Conservation (phyloP, 2,113 vertebrate species). For the Andinoacara biseriatus region DNA sequence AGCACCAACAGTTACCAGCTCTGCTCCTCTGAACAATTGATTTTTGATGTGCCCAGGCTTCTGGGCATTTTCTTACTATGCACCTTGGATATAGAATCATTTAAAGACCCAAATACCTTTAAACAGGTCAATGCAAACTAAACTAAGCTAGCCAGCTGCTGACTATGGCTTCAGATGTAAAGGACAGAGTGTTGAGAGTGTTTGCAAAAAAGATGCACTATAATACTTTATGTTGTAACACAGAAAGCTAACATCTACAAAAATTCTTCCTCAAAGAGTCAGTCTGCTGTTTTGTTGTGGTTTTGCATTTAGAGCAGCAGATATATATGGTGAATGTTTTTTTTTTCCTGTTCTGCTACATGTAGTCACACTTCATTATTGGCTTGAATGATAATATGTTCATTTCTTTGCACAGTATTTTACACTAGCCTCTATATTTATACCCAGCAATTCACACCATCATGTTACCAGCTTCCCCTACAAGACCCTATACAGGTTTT, state of each 20-base stretch:
- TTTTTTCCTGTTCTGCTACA: not conserved
- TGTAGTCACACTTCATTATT: not conserved
- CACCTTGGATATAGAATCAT: not conserved
- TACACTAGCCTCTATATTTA: not conserved
- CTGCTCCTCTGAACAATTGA: not conserved
- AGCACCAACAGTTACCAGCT: not conserved
- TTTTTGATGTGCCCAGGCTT: not conserved
- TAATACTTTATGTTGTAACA: not conserved
- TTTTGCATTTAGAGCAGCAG: not conserved
- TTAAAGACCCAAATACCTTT: not conserved
- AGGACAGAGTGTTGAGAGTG: not conserved
- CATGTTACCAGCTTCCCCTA: not conserved
- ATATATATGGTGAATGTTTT: not conserved
- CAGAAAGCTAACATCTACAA: not conserved
- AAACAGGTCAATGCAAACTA: not conserved
- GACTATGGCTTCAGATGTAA: not conserved
- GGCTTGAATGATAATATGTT: not conserved
- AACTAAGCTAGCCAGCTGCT: not conserved
- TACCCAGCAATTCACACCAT: not conserved
- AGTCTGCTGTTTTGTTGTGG: not conserved
- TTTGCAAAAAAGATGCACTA: not conserved
- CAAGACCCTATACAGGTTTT: not conserved
- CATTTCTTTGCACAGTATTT: slow-evolving; percentile 5
- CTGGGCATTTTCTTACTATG: not conserved
- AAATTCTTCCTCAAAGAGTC: not conserved